Conservation (phyloP, 2,888 invertebrate genomes). For the Dynastes maya region DNA sequence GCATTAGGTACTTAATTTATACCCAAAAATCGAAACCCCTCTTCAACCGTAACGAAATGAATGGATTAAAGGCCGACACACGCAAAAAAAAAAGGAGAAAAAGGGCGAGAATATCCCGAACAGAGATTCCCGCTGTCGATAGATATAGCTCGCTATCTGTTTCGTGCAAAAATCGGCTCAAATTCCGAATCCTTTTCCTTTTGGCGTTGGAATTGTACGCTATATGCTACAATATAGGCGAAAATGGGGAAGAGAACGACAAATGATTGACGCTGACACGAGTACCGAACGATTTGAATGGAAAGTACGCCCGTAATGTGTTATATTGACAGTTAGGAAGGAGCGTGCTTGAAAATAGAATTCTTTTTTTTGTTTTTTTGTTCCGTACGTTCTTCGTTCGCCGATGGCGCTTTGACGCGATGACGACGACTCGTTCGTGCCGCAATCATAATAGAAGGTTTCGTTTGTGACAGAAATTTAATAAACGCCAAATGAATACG, state of each 20-base stretch:
- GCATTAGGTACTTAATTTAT: conserved; percentile 14
- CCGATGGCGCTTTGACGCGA: not conserved
- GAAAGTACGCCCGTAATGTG: conserved; percentile 27
- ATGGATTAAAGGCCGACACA: not conserved
- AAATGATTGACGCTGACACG: conserved; percentile 35
- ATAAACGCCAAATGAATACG: conserved; percentile 6
- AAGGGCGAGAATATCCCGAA: not conserved
- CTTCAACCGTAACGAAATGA: not conserved
- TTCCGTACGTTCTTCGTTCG: not conserved
- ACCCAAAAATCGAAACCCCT: not conserved
- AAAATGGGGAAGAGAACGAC: conserved; percentile 11
- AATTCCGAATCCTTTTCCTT: not conserved
- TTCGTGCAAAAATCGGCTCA: not conserved
- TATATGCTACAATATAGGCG: not conserved
- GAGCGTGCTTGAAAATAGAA: conserved; percentile 19
- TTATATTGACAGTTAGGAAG: conserved; percentile 33
- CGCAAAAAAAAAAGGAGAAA: not conserved
- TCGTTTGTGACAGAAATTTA: conserved; percentile 24
- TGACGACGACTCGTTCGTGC: not conserved
- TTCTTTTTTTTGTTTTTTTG: conserved; percentile 1
- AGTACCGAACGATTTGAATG: conserved; percentile 29
- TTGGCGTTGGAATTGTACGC: not conserved
- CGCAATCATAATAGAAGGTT: not conserved
- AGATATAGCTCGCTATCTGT: not conserved
- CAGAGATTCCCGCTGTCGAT: not conserved